Evolutionary conservation across 2,888 invertebrate species (phyloP).

Genomic region (Aphodius sticticus): DNA sequence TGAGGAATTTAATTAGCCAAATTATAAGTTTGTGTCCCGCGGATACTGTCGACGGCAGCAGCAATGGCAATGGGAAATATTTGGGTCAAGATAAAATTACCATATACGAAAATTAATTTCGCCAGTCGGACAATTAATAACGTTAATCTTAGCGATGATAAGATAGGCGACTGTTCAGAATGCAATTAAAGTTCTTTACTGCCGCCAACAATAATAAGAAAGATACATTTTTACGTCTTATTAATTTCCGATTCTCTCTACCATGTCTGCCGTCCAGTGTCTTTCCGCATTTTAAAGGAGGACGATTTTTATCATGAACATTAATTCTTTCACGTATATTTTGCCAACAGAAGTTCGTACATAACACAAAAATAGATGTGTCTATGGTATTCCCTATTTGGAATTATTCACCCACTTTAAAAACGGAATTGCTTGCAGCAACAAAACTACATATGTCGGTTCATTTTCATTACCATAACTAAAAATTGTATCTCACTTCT

Average conservation of each 20-base stretch:
- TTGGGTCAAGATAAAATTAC: constrained; percentile 21
- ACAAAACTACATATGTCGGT: no score
- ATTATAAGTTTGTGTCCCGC: constrained; percentile 22
- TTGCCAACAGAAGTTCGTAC: no score
- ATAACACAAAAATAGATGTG: no score
- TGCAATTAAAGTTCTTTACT: constrained; percentile 23
- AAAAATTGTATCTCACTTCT: no score
- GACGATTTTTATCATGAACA: no score
- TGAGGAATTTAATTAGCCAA: constrained; percentile 24
- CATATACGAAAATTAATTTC: constrained; percentile 26
- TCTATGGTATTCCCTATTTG: no score
- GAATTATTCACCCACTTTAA: no score
- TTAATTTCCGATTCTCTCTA: not conserved
- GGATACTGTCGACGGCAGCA: constrained; percentile 15
- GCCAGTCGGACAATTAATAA: constrained; percentile 19
- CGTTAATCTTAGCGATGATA: constrained; percentile 20
- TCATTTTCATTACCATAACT: no score
- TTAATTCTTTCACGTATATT: no score
- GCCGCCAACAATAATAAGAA: constrained; percentile 18
- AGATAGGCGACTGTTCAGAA: not conserved
- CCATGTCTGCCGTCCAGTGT: not conserved
- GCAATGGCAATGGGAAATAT: constrained; percentile 6
- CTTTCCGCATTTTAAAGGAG: no score
- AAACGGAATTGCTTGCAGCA: no score
- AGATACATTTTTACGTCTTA: constrained; percentile 12